A percentile compares a stretch with the other conserved stretches of the same genome.
Evolutionary conservation across 2,113 vertebrate genomes (phyloP).

Genomic region (Nannospalax galili): DNA sequence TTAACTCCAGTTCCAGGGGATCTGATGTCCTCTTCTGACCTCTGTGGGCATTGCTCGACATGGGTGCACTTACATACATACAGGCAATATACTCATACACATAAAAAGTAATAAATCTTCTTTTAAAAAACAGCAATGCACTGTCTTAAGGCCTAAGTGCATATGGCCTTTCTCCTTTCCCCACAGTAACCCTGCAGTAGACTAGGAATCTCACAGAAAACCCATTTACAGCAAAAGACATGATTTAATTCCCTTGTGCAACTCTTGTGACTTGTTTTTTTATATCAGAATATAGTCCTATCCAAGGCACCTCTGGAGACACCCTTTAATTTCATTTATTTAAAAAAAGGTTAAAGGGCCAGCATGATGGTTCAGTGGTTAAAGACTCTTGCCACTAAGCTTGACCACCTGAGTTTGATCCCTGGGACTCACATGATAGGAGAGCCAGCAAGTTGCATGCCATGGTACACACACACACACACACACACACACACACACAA

Average conservation of each 20-base stretch:
- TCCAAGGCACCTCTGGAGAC: not conserved
- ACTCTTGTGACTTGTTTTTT: no score
- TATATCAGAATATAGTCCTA: not conserved
- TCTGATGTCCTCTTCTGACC: no score
- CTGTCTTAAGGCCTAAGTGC: not conserved
- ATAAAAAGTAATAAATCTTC: no score
- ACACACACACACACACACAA: no score
- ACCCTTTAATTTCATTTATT: not conserved
- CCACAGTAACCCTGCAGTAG: not conserved
- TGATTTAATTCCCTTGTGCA: not conserved
- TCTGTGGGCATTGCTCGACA: no score
- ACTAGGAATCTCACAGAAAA: not conserved
- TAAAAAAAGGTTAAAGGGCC: not conserved
- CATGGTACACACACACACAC: no score
- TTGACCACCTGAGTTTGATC: not conserved
- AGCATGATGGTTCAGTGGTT: not conserved
- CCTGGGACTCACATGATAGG: not conserved
- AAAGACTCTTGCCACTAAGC: not conserved
- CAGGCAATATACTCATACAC: no score
- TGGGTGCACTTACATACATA: no score
- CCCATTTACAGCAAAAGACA: not conserved
- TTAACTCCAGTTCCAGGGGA: no score
- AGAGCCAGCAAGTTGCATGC: not conserved
- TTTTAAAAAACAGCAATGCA: no score
- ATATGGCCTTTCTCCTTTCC: not conserved